Base-by-base conservation (phyloP, 2,113 vertebrate species). In the Elephas maximus region DNA sequence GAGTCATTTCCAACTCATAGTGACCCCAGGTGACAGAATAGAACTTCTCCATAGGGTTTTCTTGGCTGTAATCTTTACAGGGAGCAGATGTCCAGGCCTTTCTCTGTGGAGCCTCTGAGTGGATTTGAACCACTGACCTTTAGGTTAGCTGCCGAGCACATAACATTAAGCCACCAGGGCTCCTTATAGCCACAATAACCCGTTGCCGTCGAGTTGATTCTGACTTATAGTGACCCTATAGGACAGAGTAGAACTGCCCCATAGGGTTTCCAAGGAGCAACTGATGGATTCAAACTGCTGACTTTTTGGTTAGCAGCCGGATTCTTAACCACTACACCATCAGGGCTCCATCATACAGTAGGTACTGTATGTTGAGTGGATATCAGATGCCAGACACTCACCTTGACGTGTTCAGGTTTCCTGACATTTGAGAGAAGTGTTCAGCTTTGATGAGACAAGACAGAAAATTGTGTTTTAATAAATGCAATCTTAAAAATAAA, bases 351-450 rank as follows among this genome's bases (percentile, higher is more conserved):
- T 7, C 65, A 45, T n/a, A 62, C 33, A 48, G 44, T 74, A 53
- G 33, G 62, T 83, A 33, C 80, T 88, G 4, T 67, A n/a, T 62
- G 17, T 78, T 33, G 23, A 82, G 24, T 87, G 26, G 5, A 53
- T 90, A n/a, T 81, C 69, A 9, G 37, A 67, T 94, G 71, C 88
- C 65, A 90, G 94, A 79, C 10, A 53, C 24, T 26, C 57, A 24
- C 69, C 60, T 63, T 89, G 53, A 84, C 9, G 48, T 93, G 37
- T 80, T 93, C 80, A 95, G 2, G 12, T 90, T 57, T 96, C 23
- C 45, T 86, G 41, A 85, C 80, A 84, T 65, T 96, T 95, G 60
- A 80, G 9, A 96, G 41, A 84, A 94, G 30, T 62, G 51, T 81
- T 80, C 15, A 93, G 51, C 12, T 94, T 95, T 8, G 24, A 23